Evolutionary conservation across 1,140 invertebrate species (phyloP), one percentile per base, ranked within the genome.

Genomic region (Macrobrachium nipponense): DNA sequence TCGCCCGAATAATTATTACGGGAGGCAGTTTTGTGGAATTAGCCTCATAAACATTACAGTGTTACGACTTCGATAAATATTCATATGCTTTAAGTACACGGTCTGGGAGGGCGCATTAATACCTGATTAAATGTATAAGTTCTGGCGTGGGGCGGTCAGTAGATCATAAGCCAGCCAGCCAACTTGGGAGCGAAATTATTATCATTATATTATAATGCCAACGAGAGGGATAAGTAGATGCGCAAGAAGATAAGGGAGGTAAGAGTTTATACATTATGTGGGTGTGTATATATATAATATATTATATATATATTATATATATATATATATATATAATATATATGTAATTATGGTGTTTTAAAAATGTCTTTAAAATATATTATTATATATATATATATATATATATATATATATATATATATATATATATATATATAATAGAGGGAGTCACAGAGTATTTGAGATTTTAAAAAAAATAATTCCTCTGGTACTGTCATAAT

Each of bases 401-500:
- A 66, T 66, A 66, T 66, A 66, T 66, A 66, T 18, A 66, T 66
- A 66, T 66, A 66, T 66, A 66, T 66, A 66, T 66, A 17, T 66
- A 66, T 66, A 66, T 66, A 18, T 23, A 10, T 70, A n/a, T 27
- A 8, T 17, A 70, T 70, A 70, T 17, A 2, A 36, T 36, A 36
- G 27, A 36, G 27, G 4, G 27, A 4, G 27, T 36, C 1, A 36
- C 1, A 36, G 4, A 36, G 27, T 36, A 36, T 2, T 36, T 36
- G 1, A 36, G 27, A 36, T 36, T 2, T 36, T 2, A 2, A 36
- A 36, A 36, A 36, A 36, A 36, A 36, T 36, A 36, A 36, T 36
- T 36, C 27, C 1, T 36, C 4, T 4, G 27, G 4, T 36, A 36
- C 27, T 2, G 27, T 36, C 27, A 36, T 36, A 36, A 36, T 36